Evolutionary conservation across 2,888 invertebrate species (phyloP), one percentile per base, ranked within the genome.

Genomic region (Beris chalybata): DNA sequence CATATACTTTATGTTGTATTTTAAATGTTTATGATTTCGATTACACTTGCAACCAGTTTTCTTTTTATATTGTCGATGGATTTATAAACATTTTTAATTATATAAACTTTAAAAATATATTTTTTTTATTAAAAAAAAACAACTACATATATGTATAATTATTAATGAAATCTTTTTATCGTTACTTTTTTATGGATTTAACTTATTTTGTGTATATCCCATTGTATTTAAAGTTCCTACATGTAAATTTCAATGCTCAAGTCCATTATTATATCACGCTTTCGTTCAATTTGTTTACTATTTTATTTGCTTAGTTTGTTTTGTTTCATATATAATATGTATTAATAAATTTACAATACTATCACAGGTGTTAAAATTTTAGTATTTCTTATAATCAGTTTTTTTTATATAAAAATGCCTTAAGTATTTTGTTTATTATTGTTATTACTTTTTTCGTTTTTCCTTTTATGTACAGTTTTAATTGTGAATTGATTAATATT

Each of bases 241-340:
- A 69, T 79, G 78, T 79, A 79, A 78, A 79, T 69, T 71, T 72
- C 70, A 72, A 71, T 70, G 72, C 75, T 71, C 70, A 71, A 73
- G 67, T 67, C 68, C 67, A 68, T 66, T 65, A 66, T 57, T 64
- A 57, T 45, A 65, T 59, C 59, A 61, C 48, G 44, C 71, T 64
- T 70, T 68, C 70, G 69, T 75, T 72, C 74, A 71, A 79, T 78
- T 79, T 71, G 72, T 74, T 73, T 76, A 78, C 77, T 77, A 76
- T 75, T 76, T 76, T 77, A 74, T 77, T 38, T 48, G 29, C 29
- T 59, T 59, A 52, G 13, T 52, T n/a, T 61, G 48, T 61, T 50
- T 61, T 50, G 43, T 11, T 61, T 61, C 61, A 61, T 61, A 61
- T 61, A 61, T 52, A 61, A 61, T 61, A 52, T 61, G 32, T 76